phyloP scores from a whole-genome alignment of 2,113 vertebrate genomes.

The Syngnathus scovelli region DNA sequence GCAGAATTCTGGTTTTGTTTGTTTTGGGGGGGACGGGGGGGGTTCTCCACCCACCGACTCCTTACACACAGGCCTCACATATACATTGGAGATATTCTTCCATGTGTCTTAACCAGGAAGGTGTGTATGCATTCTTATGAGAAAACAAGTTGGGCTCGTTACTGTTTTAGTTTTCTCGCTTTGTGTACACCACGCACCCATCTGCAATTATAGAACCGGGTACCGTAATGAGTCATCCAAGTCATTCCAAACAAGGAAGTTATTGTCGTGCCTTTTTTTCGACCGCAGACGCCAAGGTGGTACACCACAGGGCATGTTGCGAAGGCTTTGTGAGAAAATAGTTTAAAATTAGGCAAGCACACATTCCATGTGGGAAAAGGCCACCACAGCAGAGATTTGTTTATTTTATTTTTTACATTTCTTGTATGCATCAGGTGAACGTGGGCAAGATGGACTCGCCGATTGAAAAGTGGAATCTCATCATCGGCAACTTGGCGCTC shows the following conservation, averaged over 20 bases:
- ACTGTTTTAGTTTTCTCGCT: not conserved
- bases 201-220: not conserved
- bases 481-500: conserved; percentile 93
- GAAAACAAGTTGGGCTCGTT: not conserved
- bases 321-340: not conserved
- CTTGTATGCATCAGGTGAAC: conserved; percentile 76
- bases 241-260: not conserved
- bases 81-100: conserved; percentile 8
- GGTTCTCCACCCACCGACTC: not conserved
- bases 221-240: not conserved
- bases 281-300: not conserved
- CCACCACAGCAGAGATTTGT: too few species aligned
- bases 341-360: not conserved
- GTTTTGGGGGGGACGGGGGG: not conserved
- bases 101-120: too few species aligned
- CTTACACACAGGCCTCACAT: conserved; percentile 9
- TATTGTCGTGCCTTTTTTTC: not conserved
- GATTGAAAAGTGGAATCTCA: conserved; percentile 97
- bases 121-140: not conserved
- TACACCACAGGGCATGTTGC: not conserved
- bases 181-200: not conserved
- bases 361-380: not conserved
- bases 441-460: conserved; percentile 98
- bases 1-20: conserved; percentile 36
- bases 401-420: not conserved